Evolutionary conservation across 2,888 invertebrate genomes (phyloP).

Genomic region (Pogonocherus hispidulus): DNA sequence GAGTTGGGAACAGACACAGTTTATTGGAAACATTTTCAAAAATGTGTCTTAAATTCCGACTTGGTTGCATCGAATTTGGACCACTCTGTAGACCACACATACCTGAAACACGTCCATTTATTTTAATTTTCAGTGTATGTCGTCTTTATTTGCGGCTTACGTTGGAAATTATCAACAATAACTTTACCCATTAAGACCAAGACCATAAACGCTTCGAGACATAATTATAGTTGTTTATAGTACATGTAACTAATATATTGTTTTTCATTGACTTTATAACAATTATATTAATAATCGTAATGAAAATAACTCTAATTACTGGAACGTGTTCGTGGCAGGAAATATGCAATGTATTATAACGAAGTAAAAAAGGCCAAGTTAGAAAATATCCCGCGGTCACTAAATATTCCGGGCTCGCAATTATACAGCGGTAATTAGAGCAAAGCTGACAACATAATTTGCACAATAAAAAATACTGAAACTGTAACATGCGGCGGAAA

Average conservation of each 20-base stretch:
- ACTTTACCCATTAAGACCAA: background rate
- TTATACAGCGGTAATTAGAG: conserved; percentile 12
- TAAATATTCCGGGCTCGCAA: background rate
- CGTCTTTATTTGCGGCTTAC: background rate
- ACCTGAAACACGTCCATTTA: background rate
- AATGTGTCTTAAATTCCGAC: too few relatives aligned
- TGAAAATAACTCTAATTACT: conserved; percentile 25
- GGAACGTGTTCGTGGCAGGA: conserved; percentile 29
- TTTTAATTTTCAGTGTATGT: background rate
- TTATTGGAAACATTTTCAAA: too few relatives aligned
- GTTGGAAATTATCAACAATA: background rate
- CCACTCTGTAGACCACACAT: too few relatives aligned
- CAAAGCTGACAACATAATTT: conserved; percentile 25
- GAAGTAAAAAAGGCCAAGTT: background rate
- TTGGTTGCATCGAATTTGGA: too few relatives aligned
- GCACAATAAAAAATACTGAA: background rate
- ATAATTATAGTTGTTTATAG: conserved; percentile 17
- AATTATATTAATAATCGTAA: conserved; percentile 28
- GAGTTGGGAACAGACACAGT: too few relatives aligned
- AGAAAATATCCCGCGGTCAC: conserved; percentile 14
- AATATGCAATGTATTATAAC: conserved; percentile 9
- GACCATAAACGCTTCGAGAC: background rate
- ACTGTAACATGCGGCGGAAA: background rate
- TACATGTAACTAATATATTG: conserved; percentile 4
- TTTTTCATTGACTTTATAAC: conserved; percentile 22